Evolutionary conservation across 2,797 vertebrate species (phyloP).

Genomic region (Parauchenoglanis ngamensis): DNA sequence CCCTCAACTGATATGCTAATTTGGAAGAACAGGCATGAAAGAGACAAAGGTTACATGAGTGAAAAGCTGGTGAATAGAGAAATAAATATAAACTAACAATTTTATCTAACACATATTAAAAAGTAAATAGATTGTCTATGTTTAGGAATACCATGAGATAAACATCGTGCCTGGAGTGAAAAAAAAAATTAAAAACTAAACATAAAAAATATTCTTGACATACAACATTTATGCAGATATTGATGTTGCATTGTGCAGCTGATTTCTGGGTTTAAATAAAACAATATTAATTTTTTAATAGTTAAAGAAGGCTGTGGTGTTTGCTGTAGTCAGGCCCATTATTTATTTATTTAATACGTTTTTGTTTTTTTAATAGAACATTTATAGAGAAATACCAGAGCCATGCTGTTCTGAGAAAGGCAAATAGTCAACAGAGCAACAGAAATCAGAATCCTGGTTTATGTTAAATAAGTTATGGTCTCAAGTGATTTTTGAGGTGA

Average conservation of each 20-base stretch:
- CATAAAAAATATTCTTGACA: background rate
- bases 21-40: too few relatives aligned
- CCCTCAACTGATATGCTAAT: too few relatives aligned
- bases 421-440: background rate
- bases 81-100: too few relatives aligned
- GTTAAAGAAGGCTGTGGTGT: background rate
- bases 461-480: background rate
- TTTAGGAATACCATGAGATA: background rate
- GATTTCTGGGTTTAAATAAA: constrained; percentile 11
- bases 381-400: background rate
- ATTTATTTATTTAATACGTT: background rate
- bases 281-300: background rate
- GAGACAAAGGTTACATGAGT: too few relatives aligned
- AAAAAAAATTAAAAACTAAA: background rate
- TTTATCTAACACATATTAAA: background rate
- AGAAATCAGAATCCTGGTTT: background rate
- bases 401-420: background rate
- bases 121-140: background rate
- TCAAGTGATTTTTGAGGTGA: background rate
- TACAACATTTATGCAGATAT: background rate
- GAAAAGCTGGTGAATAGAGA: too few relatives aligned
- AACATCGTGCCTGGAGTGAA: background rate
- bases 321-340: background rate
- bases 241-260: background rate
- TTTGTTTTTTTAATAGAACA: background rate